These are phyloP conservation scores for Heloderma charlesbogerti DNA, from an alignment of 2,113 vertebrate species.

Conservation along the genomic window DNA sequence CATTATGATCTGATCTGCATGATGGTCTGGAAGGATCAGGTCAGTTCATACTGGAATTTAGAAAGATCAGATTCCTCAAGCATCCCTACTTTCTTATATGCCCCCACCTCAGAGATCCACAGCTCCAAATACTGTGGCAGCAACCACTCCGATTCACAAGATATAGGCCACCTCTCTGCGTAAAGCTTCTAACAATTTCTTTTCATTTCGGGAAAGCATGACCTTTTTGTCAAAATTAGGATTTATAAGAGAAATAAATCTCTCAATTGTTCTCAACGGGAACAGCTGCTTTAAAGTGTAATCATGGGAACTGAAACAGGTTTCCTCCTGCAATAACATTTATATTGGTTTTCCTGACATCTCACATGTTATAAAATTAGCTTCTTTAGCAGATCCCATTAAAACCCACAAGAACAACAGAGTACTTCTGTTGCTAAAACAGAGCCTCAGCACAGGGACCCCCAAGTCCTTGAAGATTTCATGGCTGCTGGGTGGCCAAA, in stretches of 20 bases:
- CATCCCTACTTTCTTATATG: background rate
- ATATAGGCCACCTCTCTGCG: constrained; percentile 32
- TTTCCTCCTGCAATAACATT: constrained; percentile 69
- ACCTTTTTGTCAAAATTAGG: constrained; percentile 58
- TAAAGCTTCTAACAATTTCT: constrained; percentile 48
- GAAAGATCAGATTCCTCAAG: background rate
- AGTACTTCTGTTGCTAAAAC: constrained; percentile 49
- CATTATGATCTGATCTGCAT: background rate
- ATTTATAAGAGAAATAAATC: constrained; percentile 73
- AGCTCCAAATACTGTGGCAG: background rate
- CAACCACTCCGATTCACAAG: constrained; percentile 24
- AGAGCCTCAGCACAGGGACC: background rate
- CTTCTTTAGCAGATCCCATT: constrained; percentile 57
- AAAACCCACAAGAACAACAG: background rate
- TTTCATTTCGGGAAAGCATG: constrained; percentile 19
- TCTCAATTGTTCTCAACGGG: constrained; percentile 61
- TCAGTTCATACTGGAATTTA: background rate
- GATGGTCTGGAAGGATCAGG: background rate
- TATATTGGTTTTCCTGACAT: constrained; percentile 67
- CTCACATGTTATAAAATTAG: constrained; percentile 61
- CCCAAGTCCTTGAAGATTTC: background rate
- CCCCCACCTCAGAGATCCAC: background rate
- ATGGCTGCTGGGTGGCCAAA: background rate
- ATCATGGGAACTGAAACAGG: constrained; percentile 67
- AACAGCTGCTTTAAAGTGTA: constrained; percentile 64